phyloP scores from a whole-genome alignment of 1,140 invertebrate genomes.

The Pachyrhynchus sulphureomaculatus region DNA sequence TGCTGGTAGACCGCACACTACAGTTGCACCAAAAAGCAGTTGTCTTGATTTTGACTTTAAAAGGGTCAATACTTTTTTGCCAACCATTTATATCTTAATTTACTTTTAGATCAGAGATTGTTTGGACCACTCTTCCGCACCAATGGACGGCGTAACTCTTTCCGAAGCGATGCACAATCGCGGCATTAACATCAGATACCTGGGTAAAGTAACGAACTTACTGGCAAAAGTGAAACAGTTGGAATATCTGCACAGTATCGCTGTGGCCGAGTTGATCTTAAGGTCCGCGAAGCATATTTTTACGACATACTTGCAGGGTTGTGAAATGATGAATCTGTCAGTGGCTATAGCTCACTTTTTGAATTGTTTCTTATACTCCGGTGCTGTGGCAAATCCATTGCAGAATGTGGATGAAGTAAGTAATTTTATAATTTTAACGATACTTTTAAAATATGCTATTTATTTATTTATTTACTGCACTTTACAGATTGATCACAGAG shows the following conservation, averaged over 20 bases:
- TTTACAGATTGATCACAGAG: no score
- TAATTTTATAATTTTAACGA: no score
- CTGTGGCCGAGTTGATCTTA: conserved; percentile 82
- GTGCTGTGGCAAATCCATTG: conserved; percentile 63
- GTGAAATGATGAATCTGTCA: conserved; percentile 86
- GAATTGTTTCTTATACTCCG: conserved; percentile 87
- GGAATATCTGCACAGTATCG: conserved; percentile 85
- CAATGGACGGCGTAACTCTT: conserved; percentile 94
- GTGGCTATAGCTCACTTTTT: conserved; percentile 91
- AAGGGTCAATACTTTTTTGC: no score
- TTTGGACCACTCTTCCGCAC: conserved; percentile 86
- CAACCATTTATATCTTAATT: conserved; percentile 17
- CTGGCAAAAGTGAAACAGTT: conserved; percentile 77
- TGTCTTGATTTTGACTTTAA: no score
- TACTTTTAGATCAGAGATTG: conserved; percentile 85
- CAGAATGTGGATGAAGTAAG: conserved; percentile 68
- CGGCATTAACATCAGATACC: conserved; percentile 96
- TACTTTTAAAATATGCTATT: no score
- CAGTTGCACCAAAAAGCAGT: no score
- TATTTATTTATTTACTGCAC: no score
- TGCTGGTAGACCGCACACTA: no score
- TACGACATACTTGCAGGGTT: conserved; percentile 86
- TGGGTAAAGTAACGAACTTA: conserved; percentile 83
- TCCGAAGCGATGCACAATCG: conserved; percentile 89
- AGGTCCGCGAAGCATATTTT: conserved; percentile 93